Percentiles rank a stretch among this genome's conserved stretches.
Conservation (phyloP, 1,140 invertebrate genomes). For the Papilio polyxenes region DNA sequence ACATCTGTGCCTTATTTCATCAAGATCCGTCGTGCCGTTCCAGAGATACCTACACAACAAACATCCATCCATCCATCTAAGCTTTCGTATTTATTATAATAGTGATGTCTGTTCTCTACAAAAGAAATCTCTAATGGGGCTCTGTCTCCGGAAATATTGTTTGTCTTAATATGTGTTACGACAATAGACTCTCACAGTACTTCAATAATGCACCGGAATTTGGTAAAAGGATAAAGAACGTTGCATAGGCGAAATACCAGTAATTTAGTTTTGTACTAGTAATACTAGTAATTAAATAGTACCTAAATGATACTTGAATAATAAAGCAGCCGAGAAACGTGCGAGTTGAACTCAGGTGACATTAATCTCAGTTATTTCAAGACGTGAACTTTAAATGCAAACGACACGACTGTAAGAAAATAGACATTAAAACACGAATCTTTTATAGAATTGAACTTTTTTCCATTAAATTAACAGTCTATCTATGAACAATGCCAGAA, state of each 20-base stretch:
- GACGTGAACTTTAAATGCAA: conserved; percentile 56
- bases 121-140: not conserved
- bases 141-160: not conserved
- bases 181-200: not conserved
- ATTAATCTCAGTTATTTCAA: conserved; percentile 55
- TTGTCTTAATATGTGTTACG: no score
- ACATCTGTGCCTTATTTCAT: no score
- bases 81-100: no score
- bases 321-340: conserved; percentile 20
- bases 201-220: not conserved
- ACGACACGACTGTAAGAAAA: conserved; percentile 40
- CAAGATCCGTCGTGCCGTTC: no score
- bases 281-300: not conserved
- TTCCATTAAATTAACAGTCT: no score
- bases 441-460: not conserved
- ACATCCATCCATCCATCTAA: no score
- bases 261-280: not conserved
- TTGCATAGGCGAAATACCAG: not conserved
- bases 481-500: not conserved
- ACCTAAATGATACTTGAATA: not conserved
- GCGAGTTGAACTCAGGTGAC: conserved; percentile 43
- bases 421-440: not conserved
- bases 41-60: no score
- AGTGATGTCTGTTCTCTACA: not conserved
- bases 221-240: not conserved